phyloP scores from a whole-genome alignment of 1,140 invertebrate genomes.

The Uloborus diversus region DNA sequence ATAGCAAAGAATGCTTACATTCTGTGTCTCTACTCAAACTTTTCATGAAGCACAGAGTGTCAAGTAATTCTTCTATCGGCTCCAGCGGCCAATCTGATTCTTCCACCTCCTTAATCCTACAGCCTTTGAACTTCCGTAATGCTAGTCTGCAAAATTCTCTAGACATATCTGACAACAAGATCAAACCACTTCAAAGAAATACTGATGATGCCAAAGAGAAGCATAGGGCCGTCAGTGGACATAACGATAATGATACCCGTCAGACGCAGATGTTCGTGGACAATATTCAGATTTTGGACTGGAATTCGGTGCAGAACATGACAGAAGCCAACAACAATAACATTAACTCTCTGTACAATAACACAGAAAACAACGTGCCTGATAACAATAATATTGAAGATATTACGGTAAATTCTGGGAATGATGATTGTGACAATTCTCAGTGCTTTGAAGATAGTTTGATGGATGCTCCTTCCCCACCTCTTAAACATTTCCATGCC shows the following conservation, averaged over 20 bases:
- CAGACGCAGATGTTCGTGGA: slow-evolving; percentile 15
- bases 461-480: slow-evolving; percentile 49
- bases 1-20: slow-evolving; percentile 65
- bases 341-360: slow-evolving; percentile 36
- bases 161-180: slow-evolving; percentile 37
- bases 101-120: slow-evolving; percentile 43
- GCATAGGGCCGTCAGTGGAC: not conserved
- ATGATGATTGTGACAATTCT: slow-evolving; percentile 57
- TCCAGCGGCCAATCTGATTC: slow-evolving; percentile 51
- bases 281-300: slow-evolving; percentile 41
- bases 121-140: slow-evolving; percentile 42
- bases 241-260: slow-evolving; percentile 32
- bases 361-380: not conserved
- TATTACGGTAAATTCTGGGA: slow-evolving; percentile 3
- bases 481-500: slow-evolving; percentile 51
- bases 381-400: slow-evolving; percentile 47
- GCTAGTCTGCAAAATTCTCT: slow-evolving; percentile 42
- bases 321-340: slow-evolving; percentile 54
- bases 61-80: slow-evolving; percentile 65
- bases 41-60: slow-evolving; percentile 89
- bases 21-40: slow-evolving; percentile 83
- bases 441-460: slow-evolving; percentile 61
- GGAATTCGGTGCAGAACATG: slow-evolving; percentile 37
- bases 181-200: slow-evolving; percentile 53
- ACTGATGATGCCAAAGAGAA: slow-evolving; percentile 31